A percentile compares a stretch with the other conserved stretches of the same genome.
Conservation (phyloP, 2,797 vertebrate species). For the Acanthiza pusilla region DNA sequence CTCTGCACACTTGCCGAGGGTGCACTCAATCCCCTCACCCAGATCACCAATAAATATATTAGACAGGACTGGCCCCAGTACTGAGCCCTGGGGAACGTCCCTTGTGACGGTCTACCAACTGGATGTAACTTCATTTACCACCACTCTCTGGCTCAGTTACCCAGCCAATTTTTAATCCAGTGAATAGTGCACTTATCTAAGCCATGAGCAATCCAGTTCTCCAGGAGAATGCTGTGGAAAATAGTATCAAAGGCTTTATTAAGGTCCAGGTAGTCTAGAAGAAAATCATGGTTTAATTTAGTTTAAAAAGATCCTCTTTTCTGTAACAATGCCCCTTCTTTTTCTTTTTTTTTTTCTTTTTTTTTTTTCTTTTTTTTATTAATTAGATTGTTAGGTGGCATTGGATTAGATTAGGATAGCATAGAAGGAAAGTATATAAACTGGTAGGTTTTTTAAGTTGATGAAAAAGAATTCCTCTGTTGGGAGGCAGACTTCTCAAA, state of each 20-base stretch:
- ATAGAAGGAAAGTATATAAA: neutral
- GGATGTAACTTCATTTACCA: neutral
- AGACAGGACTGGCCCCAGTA: neutral
- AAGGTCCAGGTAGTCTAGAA: neutral
- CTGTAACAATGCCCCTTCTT: fast-evolving
- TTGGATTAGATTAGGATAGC: neutral
- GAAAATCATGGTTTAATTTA: neutral
- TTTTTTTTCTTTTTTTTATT: no score
- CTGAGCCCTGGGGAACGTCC: neutral
- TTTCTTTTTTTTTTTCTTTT: no score
- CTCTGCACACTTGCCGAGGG: no score
- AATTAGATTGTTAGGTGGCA: neutral
- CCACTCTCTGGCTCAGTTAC: neutral
- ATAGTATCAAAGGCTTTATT: neutral
- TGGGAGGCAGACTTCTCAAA: neutral
- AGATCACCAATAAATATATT: neutral
- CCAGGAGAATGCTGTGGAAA: neutral
- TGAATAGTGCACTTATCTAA: neutral
- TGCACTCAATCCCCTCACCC: neutral
- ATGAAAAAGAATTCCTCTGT: no score
- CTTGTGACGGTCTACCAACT: neutral
- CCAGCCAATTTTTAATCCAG: neutral
- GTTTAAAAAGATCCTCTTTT: neutral
- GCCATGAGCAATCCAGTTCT: neutral
- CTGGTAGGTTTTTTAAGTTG: neutral